phyloP scores from a whole-genome alignment of 2,113 vertebrate species.

The Xyliphius kryptos region DNA sequence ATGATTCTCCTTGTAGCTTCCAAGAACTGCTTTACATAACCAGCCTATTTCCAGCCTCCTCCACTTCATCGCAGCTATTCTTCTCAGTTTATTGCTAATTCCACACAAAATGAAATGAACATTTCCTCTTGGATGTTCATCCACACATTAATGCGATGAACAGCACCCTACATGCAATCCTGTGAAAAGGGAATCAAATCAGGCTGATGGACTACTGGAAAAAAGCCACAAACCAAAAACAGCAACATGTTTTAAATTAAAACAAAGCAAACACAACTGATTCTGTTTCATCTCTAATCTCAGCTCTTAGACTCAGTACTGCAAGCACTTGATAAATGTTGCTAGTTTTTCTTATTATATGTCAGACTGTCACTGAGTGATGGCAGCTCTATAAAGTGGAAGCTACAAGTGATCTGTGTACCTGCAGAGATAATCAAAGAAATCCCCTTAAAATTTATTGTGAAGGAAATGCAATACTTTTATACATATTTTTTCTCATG shows the following conservation, averaged over 20 bases:
- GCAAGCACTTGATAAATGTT: conserved; percentile 45
- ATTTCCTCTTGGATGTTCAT: conserved; percentile 37
- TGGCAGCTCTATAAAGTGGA: too few species aligned
- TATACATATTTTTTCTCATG: too few species aligned
- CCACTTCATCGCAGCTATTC: conserved; percentile 26
- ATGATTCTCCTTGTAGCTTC: neutral
- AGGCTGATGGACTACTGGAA: neutral
- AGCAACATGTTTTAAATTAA: conserved; percentile 45
- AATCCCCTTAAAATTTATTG: too few species aligned
- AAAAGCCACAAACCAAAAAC: conserved; percentile 31
- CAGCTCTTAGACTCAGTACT: conserved; percentile 52
- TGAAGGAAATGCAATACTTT: too few species aligned
- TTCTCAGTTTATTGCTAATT: conserved; percentile 20
- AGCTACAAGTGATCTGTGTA: conserved; percentile 11
- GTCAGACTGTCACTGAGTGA: conserved; percentile 26
- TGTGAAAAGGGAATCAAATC: too few species aligned
- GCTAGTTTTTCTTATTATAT: conserved; percentile 51
- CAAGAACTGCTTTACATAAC: conserved; percentile 42
- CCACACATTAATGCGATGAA: too few species aligned
- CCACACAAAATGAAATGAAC: conserved; percentile 17
- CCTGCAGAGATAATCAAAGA: neutral
- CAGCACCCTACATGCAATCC: too few species aligned
- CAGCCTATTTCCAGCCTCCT: conserved; percentile 37
- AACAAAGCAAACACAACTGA: conserved; percentile 50
- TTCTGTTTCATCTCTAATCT: conserved; percentile 56